Evolutionary conservation across 2,113 vertebrate genomes (phyloP), one percentile per base, ranked within the genome.

Genomic region (Ceuthmochares aereus): DNA sequence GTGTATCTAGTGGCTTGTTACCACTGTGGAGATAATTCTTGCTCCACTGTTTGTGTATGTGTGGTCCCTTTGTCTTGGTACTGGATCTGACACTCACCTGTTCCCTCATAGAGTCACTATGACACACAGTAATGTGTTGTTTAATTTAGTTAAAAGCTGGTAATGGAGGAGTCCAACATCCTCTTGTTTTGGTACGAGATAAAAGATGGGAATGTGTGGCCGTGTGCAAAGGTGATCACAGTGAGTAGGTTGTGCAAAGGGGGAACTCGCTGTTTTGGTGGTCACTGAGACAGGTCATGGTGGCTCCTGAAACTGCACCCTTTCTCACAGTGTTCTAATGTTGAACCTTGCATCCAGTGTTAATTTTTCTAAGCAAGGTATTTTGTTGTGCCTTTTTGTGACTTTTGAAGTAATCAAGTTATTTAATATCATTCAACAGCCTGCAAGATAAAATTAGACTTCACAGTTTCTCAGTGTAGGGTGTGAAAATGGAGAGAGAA

Each of bases 361-460:
- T 80, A 19, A 29, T 84, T 92, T 90, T 95, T 84, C 54, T 18
- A 79, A 82, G 30, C 18, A 54, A 87, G 66, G 32, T 45, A n/a
- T 52, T 84, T 89, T 66, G 30, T 59, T 84, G 12, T 92, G 59
- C 68, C 32, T 90, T 92, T 75, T 86, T 76, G 32, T 87, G 40
- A 54, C 84, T 73, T 72, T 75, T 78, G 51, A 90, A 52, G 15
- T 87, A 68, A 54, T 80, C 17, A 54, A 89, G 58, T 58, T 60
- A 84, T 43, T 81, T 82, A 27, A 42, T 76, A 73, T 55, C 20
- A 36, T 87, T 89, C 37, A 87, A 26, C 63, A 70, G 49, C 49
- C 51, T 87, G 23, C 62, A 66, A 82, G 58, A 73, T 83, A 95
- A 84, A 94, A 94, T 91, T 77, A 91, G 78, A 77, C 52, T 87